Conservation (phyloP, 1,140 invertebrate genomes). For the Leptopilina clavipes region DNA sequence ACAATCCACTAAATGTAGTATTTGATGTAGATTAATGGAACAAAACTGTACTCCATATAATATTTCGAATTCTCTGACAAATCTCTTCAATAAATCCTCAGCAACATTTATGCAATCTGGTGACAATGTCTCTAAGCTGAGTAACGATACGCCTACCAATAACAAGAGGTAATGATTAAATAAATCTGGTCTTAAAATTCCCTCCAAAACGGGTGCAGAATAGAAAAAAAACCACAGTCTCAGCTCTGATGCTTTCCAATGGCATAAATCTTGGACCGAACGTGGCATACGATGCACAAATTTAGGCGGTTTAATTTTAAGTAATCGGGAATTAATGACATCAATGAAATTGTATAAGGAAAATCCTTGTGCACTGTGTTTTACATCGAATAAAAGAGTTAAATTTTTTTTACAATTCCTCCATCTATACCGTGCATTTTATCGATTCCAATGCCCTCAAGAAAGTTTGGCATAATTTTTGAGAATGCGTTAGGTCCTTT, state of each 20-base stretch:
- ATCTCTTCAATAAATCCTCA: conserved; percentile 41
- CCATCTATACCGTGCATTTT: neutral
- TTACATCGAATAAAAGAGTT: neutral
- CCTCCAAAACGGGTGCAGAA: conserved; percentile 45
- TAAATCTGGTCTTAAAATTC: conserved; percentile 45
- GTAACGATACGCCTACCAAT: conserved; percentile 40
- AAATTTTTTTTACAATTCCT: neutral
- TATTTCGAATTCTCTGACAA: conserved; percentile 41
- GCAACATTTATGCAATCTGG: conserved; percentile 32
- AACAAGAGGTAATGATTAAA: conserved; percentile 46
- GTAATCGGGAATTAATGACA: conserved; percentile 41
- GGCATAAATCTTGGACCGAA: conserved; percentile 41
- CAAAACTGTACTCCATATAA: conserved; percentile 42
- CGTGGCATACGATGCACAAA: conserved; percentile 53
- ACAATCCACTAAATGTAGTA: conserved; percentile 22
- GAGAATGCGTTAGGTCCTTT: too few species aligned
- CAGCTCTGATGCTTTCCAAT: conserved; percentile 52
- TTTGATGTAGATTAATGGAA: conserved; percentile 45
- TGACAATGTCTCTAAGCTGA: conserved; percentile 38
- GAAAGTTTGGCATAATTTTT: too few species aligned
- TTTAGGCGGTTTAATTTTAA: conserved; percentile 48
- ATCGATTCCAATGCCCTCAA: too few species aligned
- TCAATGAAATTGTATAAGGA: conserved; percentile 38
- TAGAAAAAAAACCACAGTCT: conserved; percentile 48
- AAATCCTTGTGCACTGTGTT: neutral